These are phyloP conservation scores for Sebastes dallii DNA, from an alignment of 2,797 vertebrate genomes.

Conservation along the genomic window DNA sequence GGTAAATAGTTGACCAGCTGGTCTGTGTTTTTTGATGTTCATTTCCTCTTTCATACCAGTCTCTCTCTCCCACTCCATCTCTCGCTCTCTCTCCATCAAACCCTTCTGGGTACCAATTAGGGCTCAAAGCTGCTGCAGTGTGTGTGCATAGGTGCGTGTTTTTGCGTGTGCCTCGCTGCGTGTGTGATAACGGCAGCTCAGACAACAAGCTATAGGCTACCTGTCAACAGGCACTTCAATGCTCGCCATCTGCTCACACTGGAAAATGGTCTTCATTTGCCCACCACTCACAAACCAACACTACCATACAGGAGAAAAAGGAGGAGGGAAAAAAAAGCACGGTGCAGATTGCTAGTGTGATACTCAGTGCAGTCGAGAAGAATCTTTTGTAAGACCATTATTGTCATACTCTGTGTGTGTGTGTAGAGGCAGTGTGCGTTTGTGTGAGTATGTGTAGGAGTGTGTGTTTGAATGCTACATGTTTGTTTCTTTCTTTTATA, in stretches of 20 bases:
- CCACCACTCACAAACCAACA: constrained; percentile 75
- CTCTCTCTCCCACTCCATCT: constrained; percentile 48
- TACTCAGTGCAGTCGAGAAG: not conserved
- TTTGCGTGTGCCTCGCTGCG: constrained; percentile 23
- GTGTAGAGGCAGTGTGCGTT: not conserved
- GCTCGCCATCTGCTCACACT: constrained; percentile 91
- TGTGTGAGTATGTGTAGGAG: not conserved
- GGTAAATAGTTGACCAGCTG: constrained; percentile 77
- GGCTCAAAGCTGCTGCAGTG: constrained; percentile 91
- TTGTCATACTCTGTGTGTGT: not conserved
- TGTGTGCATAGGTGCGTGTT: constrained; percentile 79
- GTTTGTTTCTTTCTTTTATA: not conserved
- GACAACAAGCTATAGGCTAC: constrained; percentile 92
- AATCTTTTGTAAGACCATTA: constrained; percentile 1
- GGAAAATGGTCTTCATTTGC: constrained; percentile 88
- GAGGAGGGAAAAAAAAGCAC: not conserved
- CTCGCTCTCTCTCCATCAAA: constrained; percentile 77
- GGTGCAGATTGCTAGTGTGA: constrained; percentile 67
- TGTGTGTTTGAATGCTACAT: constrained; percentile 52
- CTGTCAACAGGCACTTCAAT: constrained; percentile 93
- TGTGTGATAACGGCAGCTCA: constrained; percentile 90
- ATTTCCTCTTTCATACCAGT: constrained; percentile 76
- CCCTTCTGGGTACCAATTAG: constrained; percentile 96
- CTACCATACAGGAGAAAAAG: constrained; percentile 28
- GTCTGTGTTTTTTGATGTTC: constrained; percentile 73